Evolutionary conservation across 2,113 vertebrate genomes (phyloP).

Genomic region (Platycercus adscitus): DNA sequence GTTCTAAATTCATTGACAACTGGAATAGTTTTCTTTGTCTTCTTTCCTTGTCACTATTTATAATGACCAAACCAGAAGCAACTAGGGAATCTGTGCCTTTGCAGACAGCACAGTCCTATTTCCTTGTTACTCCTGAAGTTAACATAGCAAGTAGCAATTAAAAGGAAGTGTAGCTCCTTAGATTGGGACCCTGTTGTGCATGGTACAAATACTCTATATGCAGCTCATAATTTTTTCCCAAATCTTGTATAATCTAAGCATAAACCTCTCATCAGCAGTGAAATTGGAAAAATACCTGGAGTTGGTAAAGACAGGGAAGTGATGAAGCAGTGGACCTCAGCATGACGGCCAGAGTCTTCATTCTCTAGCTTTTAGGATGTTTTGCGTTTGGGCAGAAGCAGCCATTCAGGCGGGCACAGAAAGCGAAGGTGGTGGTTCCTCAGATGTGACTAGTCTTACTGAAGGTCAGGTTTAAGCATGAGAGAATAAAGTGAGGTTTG

Average conservation of each 20-base stretch:
- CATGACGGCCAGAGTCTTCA: neutral
- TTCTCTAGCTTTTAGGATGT: neutral
- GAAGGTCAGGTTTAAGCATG: neutral
- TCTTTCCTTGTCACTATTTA: neutral
- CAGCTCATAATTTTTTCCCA: neutral
- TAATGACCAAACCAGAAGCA: neutral
- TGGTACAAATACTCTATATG: rapidly evolving
- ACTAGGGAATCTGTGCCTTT: neutral
- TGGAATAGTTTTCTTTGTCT: neutral
- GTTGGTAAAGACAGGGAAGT: neutral
- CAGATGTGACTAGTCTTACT: neutral
- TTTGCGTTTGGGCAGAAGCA: neutral
- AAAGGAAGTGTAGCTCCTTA: neutral
- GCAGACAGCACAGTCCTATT: neutral
- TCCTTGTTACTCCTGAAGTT: neutral
- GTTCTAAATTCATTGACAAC: neutral
- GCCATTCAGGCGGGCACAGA: neutral
- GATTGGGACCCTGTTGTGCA: neutral
- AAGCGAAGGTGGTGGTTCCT: neutral
- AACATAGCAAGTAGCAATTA: neutral
- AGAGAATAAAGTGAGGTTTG: neutral
- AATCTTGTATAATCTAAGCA: neutral
- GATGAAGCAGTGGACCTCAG: neutral
- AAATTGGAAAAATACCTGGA: neutral
- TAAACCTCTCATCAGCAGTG: neutral